phyloP scores from a whole-genome alignment of 2,888 invertebrate species.

The Cactoblastis cactorum region DNA sequence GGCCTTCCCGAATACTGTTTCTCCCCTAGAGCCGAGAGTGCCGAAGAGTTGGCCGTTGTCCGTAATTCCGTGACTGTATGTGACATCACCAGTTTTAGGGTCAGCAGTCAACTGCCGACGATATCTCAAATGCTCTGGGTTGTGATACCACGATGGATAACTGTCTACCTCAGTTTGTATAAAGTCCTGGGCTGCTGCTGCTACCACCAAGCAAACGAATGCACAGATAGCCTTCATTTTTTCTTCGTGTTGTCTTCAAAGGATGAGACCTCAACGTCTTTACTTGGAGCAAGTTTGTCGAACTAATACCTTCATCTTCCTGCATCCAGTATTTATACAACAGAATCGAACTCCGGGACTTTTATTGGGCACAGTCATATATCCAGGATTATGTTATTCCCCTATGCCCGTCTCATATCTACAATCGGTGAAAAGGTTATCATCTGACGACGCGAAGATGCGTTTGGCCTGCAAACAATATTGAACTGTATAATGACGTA shows the following conservation, averaged over 20 bases:
- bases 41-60: not conserved
- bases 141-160: constrained; percentile 1
- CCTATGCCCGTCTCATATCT: not conserved
- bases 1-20: constrained; percentile 29
- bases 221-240: not conserved
- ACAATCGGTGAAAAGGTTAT: not conserved
- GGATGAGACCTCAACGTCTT: not conserved
- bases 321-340: not conserved
- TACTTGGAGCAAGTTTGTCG: not conserved
- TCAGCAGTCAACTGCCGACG: not conserved
- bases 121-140: not conserved
- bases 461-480: not conserved
- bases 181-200: not conserved
- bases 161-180: not conserved
- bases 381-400: not conserved
- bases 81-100: not conserved
- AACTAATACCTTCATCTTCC: not conserved
- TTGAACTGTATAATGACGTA: not conserved
- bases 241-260: not conserved
- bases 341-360: not conserved
- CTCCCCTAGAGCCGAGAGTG: not conserved
- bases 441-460: not conserved
- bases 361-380: not conserved
- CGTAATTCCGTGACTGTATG: not conserved
- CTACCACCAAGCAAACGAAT: not conserved